Conservation (phyloP, 2,797 vertebrate genomes). For the Cyprinodon diabolis region DNA sequence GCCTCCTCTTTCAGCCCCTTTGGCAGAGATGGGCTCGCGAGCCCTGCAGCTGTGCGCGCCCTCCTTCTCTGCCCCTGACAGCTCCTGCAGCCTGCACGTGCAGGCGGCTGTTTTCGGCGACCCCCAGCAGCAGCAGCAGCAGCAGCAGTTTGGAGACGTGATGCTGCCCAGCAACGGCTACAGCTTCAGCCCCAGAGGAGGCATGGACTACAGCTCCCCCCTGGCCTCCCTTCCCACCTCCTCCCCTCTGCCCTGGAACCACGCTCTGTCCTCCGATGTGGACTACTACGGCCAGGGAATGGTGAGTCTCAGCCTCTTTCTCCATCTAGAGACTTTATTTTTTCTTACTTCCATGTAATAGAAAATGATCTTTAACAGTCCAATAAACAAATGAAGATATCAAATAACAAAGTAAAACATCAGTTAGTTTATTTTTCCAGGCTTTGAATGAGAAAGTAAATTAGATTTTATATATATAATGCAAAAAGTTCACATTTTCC, state of each 20-base stretch:
- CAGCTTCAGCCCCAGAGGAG: conserved; percentile 7
- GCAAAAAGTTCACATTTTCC: too few relatives aligned
- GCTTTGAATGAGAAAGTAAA: background rate
- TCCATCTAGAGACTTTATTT: background rate
- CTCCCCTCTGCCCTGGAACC: conserved; percentile 64
- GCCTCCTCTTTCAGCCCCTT: conserved; percentile 34
- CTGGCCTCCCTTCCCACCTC: conserved; percentile 56
- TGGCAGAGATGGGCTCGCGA: conserved; percentile 40
- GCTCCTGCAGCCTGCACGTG: conserved; percentile 74
- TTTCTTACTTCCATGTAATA: background rate
- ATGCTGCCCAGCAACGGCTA: conserved; percentile 34
- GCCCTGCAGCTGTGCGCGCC: conserved; percentile 70
- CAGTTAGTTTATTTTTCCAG: background rate
- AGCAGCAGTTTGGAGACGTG: conserved; percentile 35
- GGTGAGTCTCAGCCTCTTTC: conserved; percentile 78
- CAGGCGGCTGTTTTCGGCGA: conserved; percentile 74
- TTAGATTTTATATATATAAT: too few relatives aligned
- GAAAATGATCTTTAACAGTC: too few relatives aligned
- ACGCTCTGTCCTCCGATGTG: conserved; percentile 79
- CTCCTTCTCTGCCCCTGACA: conserved; percentile 61
- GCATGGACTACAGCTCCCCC: conserved; percentile 24
- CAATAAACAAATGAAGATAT: background rate
- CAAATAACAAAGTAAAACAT: background rate
- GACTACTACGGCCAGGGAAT: conserved; percentile 82
- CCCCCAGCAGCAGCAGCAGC: conserved; percentile 61